phyloP scores from a whole-genome alignment of 1,140 invertebrate genomes.

The Tetraneura akinire region DNA sequence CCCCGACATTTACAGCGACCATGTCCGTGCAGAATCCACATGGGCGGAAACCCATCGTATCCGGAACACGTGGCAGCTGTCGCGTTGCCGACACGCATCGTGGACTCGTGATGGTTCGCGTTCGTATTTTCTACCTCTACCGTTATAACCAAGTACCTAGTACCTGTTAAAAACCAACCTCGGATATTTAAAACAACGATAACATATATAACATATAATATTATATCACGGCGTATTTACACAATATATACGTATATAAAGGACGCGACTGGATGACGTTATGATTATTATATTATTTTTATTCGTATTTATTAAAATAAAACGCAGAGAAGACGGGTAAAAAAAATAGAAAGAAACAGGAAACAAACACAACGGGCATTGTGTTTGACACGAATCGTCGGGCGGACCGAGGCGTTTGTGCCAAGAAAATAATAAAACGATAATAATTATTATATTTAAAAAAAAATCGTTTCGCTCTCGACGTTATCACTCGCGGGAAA shows the following conservation, averaged over 20 bases:
- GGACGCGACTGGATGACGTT: background rate
- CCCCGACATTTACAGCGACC: background rate
- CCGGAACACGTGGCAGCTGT: background rate
- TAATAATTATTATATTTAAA: background rate
- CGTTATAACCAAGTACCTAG: background rate
- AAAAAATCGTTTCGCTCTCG: background rate
- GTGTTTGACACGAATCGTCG: background rate
- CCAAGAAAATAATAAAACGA: background rate
- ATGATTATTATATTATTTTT: background rate
- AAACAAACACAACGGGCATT: too few relatives aligned
- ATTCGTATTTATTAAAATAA: too few relatives aligned
- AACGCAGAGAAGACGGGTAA: too few relatives aligned
- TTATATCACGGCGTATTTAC: background rate
- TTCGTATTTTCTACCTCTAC: conserved; percentile 30
- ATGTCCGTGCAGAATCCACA: conserved; percentile 4
- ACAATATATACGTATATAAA: background rate
- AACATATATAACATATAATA: background rate
- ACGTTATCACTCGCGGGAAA: too few relatives aligned
- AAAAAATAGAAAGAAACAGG: too few relatives aligned
- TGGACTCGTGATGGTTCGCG: background rate
- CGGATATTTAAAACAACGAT: conserved; percentile 19
- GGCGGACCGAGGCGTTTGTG: too few relatives aligned
- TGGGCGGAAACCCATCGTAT: background rate
- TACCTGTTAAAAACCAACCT: conserved; percentile 48
- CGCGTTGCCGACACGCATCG: background rate